Conservation (phyloP, 1,140 invertebrate genomes). For the Orius insidiosus region DNA sequence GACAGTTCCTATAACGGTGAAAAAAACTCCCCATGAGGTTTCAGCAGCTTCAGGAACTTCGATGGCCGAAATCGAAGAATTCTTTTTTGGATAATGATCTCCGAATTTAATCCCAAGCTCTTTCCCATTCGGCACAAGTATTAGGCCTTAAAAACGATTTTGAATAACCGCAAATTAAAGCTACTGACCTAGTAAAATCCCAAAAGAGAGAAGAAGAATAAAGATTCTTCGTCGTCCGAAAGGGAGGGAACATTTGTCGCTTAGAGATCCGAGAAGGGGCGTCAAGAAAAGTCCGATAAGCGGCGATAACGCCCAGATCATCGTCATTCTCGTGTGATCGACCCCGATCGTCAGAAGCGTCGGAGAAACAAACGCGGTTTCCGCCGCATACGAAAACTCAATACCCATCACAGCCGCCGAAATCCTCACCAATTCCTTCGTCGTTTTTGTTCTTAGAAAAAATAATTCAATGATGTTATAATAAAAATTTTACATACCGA, state of each 20-base stretch:
- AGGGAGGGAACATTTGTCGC: conserved; percentile 65
- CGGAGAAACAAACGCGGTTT: conserved; percentile 92
- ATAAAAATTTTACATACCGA: conserved; percentile 34
- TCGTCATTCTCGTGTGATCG: conserved; percentile 76
- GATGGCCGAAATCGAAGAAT: too few species aligned
- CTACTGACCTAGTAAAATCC: conserved; percentile 78
- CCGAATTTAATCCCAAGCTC: conserved; percentile 61
- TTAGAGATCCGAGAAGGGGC: conserved; percentile 77
- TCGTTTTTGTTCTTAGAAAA: conserved; percentile 51
- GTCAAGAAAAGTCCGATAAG: conserved; percentile 85
- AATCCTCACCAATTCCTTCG: conserved; percentile 67
- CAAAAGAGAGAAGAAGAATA: conserved; percentile 72
- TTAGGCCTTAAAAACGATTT: too few species aligned
- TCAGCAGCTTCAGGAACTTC: too few species aligned
- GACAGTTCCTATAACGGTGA: conserved; percentile 87
- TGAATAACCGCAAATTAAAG: too few species aligned
- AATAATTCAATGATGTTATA: too few species aligned
- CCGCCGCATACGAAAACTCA: conserved; percentile 91
- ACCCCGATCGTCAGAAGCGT: conserved; percentile 85
- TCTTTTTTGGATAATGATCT: conserved; percentile 33
- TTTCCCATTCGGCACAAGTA: conserved; percentile 83
- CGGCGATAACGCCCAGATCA: conserved; percentile 87
- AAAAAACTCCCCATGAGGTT: conserved; percentile 63
- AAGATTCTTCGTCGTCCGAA: conserved; percentile 79
- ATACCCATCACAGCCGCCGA: conserved; percentile 93